Percentiles rank a stretch among this genome's conserved stretches.
phyloP scores from a whole-genome alignment of 2,797 vertebrate species.

The Acrossocheilus fasciatus region DNA sequence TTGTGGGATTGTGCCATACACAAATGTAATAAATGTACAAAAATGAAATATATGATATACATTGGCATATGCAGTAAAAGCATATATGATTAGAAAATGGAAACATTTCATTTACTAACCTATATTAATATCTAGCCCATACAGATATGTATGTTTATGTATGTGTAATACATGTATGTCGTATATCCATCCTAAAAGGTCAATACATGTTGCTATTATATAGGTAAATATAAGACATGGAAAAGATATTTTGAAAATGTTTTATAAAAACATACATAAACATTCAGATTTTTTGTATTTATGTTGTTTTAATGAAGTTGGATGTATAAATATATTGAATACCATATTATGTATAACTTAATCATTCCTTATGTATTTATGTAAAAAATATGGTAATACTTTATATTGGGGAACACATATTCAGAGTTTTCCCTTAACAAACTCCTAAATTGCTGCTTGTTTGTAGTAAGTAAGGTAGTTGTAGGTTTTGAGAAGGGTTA shows the following conservation, averaged over 20 bases:
- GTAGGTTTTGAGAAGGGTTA: background rate
- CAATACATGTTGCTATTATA: background rate
- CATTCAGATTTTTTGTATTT: no score
- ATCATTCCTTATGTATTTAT: background rate
- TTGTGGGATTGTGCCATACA: no score
- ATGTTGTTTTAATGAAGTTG: background rate
- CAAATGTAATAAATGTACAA: no score
- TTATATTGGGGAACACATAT: background rate
- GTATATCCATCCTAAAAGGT: no score
- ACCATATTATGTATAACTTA: background rate
- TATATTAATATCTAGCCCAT: background rate
- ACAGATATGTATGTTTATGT: no score
- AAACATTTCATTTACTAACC: background rate
- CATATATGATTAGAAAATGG: background rate
- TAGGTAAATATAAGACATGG: no score
- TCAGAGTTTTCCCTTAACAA: background rate
- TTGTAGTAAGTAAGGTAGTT: no score
- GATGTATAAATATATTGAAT: background rate
- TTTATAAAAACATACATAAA: no score
- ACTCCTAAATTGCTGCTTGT: no score
- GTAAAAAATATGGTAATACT: background rate
- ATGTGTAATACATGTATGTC: background rate
- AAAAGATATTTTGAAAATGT: no score
- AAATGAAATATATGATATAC: no score
- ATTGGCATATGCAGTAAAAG: background rate